phyloP scores from a whole-genome alignment of 2,888 invertebrate species.

The Agrotis puta region DNA sequence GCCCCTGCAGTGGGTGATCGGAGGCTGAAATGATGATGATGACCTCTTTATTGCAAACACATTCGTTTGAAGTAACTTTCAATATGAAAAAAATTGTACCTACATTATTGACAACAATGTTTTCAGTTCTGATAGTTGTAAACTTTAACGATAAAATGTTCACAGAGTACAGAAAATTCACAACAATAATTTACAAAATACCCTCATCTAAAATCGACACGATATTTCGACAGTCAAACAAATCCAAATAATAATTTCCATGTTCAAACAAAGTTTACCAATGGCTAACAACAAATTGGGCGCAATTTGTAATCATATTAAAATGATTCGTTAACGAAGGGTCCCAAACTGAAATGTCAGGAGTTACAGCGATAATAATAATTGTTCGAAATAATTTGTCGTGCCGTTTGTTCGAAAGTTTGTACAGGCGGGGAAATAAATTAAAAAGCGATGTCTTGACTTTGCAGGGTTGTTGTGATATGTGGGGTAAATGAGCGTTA shows the following conservation, averaged over 20 bases:
- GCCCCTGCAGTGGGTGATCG: too few relatives aligned
- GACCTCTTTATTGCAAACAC: too few relatives aligned
- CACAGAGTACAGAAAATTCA: not conserved
- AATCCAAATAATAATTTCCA: conserved; percentile 38
- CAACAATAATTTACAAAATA: not conserved
- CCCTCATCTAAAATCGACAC: not conserved
- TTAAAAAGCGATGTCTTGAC: conserved; percentile 34
- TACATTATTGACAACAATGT: too few relatives aligned
- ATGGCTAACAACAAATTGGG: conserved; percentile 47
- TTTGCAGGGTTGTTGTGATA: conserved; percentile 3
- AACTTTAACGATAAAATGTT: too few relatives aligned
- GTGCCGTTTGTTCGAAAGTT: conserved; percentile 38
- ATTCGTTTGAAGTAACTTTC: too few relatives aligned
- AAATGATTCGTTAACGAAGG: conserved; percentile 59
- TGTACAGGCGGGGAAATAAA: conserved; percentile 29
- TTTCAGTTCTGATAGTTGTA: too few relatives aligned
- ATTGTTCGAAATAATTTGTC: conserved; percentile 42
- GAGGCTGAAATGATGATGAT: too few relatives aligned
- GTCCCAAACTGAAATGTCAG: conserved; percentile 46
- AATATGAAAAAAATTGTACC: too few relatives aligned
- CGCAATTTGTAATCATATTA: conserved; percentile 61
- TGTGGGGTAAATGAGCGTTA: not conserved
- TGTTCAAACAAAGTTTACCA: conserved; percentile 48
- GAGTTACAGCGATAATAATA: conserved; percentile 40
- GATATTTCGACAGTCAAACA: conserved; percentile 19